Evolutionary conservation across 2,888 invertebrate genomes (phyloP).

Genomic region (Perithous albicinctus): DNA sequence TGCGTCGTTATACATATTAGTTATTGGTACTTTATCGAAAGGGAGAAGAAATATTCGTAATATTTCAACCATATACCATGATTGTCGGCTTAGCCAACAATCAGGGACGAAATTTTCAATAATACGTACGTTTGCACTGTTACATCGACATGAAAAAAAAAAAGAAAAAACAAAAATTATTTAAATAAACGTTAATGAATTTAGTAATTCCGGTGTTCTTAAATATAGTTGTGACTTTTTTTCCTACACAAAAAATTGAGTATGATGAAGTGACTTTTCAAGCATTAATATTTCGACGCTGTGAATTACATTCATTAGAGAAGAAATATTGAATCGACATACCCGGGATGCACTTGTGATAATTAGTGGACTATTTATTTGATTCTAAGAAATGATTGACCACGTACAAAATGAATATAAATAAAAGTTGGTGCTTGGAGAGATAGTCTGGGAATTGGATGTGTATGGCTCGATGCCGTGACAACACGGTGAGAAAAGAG

Average conservation of each 20-base stretch:
- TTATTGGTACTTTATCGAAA: neutral
- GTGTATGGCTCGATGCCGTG: constrained; percentile 9
- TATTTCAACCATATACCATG: constrained; percentile 10
- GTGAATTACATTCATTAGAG: constrained; percentile 12
- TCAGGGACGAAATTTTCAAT: constrained; percentile 20
- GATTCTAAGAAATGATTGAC: constrained; percentile 78
- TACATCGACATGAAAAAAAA: constrained; percentile 26
- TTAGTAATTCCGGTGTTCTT: constrained; percentile 19
- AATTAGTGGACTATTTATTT: constrained; percentile 72
- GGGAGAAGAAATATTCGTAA: neutral
- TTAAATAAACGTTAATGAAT: constrained; percentile 60
- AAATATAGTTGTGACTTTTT: neutral
- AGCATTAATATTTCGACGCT: constrained; percentile 8
- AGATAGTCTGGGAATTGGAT: neutral
- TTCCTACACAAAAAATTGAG: neutral
- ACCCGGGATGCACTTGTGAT: constrained; percentile 7
- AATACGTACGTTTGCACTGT: constrained; percentile 23
- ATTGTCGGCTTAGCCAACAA: constrained; percentile 1
- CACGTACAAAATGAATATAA: constrained; percentile 84
- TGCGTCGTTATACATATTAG: neutral
- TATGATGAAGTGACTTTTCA: constrained; percentile 11
- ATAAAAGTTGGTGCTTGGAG: constrained; percentile 79
- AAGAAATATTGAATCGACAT: constrained; percentile 22
- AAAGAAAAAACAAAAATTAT: too few species aligned
- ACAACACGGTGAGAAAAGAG: constrained; percentile 39